These are phyloP conservation scores for Subanguina moxae DNA, from an alignment of 1,140 invertebrate genomes.

Conservation along the genomic window DNA sequence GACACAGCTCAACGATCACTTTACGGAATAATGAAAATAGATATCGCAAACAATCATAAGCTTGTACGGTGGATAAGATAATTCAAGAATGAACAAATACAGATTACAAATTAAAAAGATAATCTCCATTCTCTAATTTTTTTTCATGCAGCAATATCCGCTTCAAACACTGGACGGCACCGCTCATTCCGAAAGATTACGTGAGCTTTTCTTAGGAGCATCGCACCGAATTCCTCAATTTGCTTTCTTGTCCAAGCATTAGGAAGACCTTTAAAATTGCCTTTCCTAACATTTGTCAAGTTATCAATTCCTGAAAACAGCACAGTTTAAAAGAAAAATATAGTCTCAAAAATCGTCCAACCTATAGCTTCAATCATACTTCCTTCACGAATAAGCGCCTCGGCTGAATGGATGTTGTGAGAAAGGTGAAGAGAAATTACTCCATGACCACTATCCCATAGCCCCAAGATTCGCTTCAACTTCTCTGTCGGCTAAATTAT, in stretches of 20 bases:
- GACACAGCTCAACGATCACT: too few relatives aligned
- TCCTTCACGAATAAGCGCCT: slow-evolving; percentile 81
- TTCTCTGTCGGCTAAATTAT: slow-evolving; percentile 65
- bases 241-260: slow-evolving; percentile 72
- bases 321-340: background rate
- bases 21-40: too few relatives aligned
- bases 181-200: slow-evolving; percentile 80
- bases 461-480: slow-evolving; percentile 74
- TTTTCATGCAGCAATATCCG: slow-evolving; percentile 63
- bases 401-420: slow-evolving; percentile 81
- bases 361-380: slow-evolving; percentile 81
- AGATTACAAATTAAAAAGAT: too few relatives aligned
- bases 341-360: slow-evolving; percentile 23
- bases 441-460: slow-evolving; percentile 77
- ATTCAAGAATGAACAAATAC: too few relatives aligned
- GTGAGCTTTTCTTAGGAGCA: slow-evolving; percentile 78
- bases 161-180: slow-evolving; percentile 65
- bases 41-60: too few relatives aligned
- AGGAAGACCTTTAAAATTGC: slow-evolving; percentile 76
- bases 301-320: slow-evolving; percentile 64
- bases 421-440: slow-evolving; percentile 86
- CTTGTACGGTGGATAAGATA: too few relatives aligned
- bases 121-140: background rate
- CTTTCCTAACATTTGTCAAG: slow-evolving; percentile 75
- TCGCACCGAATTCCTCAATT: slow-evolving; percentile 72